Conservation (phyloP, 2,797 vertebrate species). For the Mus spretus region DNA sequence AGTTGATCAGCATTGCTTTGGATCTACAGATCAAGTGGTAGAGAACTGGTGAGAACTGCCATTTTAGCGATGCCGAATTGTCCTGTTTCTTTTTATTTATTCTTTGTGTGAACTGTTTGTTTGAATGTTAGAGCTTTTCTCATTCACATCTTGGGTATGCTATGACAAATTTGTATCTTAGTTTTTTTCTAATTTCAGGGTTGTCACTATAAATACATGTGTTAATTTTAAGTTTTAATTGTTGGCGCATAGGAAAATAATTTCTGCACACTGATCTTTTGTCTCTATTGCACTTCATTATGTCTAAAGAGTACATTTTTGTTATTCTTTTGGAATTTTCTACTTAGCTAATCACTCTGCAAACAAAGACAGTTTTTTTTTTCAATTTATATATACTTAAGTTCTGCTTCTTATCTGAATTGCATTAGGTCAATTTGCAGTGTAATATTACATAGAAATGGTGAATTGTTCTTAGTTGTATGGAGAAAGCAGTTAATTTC, state of each 20-base stretch:
- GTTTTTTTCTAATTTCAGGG: neutral
- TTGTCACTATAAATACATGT: neutral
- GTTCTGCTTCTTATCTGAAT: neutral
- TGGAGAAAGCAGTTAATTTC: neutral
- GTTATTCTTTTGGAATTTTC: neutral
- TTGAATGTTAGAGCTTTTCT: neutral
- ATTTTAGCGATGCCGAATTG: neutral
- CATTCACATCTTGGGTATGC: neutral
- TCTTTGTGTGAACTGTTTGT: neutral
- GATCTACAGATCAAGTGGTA: neutral
- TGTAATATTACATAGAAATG: neutral
- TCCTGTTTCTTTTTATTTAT: neutral
- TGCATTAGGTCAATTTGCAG: neutral
- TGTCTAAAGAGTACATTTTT: neutral
- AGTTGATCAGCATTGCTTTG: neutral
- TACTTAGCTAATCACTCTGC: neutral
- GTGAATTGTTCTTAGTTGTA: neutral
- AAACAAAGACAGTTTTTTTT: neutral
- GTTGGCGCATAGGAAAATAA: neutral
- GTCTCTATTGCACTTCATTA: neutral
- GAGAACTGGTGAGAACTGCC: neutral
- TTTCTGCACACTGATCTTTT: neutral
- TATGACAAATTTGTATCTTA: neutral
- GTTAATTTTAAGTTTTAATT: neutral
- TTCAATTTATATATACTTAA: neutral